Evolutionary conservation across 1,140 invertebrate species (phyloP), one percentile per base, ranked within the genome.

Genomic region (Uloborus diversus): DNA sequence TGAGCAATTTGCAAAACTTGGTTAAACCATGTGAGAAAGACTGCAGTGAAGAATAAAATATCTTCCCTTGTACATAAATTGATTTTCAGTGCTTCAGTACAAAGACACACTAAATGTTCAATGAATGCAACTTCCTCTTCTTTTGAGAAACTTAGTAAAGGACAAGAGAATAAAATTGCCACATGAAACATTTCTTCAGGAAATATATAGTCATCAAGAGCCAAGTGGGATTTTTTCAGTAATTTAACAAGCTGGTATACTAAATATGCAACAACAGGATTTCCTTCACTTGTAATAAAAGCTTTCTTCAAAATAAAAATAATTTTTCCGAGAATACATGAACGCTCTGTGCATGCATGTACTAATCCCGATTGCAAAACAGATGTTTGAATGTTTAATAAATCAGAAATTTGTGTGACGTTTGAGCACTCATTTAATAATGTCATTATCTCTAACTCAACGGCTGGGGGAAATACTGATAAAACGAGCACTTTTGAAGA

Each of bases 231-330:
- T 2, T 61, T 33, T 35, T 27, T 61, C 1, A 73, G 23, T 11
- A 28, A n/a, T 61, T 61, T 30, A 13, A 56, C 32, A 47, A 73
- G 61, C 17, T 30, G 27, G 23, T n/a, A 59, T 9, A 23, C n/a
- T 13, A 73, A 30, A 73, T 73, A 73, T 20, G 32, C 33, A 30
- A 73, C 56, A 30, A 61, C 33, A 17, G 69, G 69, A n/a, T 73
- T 59, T 1, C 69, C 56, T 13, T 59, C 30, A 17, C 32, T 37
- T 9, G 47, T 9, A 20, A 37, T 59, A 2, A 59, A 30, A n/a
- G 53, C 23, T 23, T 73, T n/a, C 42, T 61, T 73, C 11, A 73
- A 42, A 61, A 47, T 73, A n/a, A 14, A 17, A 14, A 56, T 59
- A 0, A 47, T 35, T 73, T 73, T 73, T 1, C 20, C 14, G 3